These are phyloP conservation scores for Mionectes macconnelli DNA, from an alignment of 2,113 vertebrate genomes.

Conservation along the genomic window DNA sequence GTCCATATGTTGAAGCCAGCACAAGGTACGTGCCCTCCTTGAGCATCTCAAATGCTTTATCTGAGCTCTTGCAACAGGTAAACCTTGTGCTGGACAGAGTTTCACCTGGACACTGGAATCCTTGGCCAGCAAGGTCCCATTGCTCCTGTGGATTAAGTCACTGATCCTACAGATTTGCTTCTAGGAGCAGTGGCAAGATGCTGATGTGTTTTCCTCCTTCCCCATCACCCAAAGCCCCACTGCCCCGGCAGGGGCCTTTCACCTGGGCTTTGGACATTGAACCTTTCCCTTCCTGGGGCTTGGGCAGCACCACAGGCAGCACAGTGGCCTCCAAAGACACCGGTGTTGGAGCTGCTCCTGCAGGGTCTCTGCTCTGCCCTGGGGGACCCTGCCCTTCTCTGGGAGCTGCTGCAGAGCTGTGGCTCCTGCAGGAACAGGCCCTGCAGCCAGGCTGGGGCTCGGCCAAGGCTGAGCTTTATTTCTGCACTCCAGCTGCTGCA, in stretches of 20 bases:
- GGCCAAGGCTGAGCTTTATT: neutral
- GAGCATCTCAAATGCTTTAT: neutral
- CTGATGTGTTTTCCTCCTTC: neutral
- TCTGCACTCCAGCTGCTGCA: neutral
- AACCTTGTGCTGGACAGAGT: neutral
- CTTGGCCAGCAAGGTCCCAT: neutral
- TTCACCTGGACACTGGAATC: neutral
- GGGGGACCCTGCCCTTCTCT: neutral
- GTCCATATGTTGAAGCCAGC: neutral
- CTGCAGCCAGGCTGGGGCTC: neutral
- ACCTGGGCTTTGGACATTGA: neutral
- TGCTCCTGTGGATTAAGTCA: neutral
- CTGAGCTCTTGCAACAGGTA: neutral
- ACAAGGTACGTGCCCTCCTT: neutral
- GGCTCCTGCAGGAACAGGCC: neutral
- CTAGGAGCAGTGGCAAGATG: neutral
- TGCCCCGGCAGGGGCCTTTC: neutral
- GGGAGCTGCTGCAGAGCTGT: neutral
- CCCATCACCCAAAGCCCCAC: neutral
- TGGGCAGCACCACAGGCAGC: neutral
- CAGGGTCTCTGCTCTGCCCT: neutral
- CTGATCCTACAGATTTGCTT: neutral
- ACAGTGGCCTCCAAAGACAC: neutral
- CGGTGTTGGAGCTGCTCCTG: neutral
- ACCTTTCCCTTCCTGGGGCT: neutral